Base-by-base conservation (phyloP, 2,797 vertebrate genomes). In the Octomys mimax region DNA sequence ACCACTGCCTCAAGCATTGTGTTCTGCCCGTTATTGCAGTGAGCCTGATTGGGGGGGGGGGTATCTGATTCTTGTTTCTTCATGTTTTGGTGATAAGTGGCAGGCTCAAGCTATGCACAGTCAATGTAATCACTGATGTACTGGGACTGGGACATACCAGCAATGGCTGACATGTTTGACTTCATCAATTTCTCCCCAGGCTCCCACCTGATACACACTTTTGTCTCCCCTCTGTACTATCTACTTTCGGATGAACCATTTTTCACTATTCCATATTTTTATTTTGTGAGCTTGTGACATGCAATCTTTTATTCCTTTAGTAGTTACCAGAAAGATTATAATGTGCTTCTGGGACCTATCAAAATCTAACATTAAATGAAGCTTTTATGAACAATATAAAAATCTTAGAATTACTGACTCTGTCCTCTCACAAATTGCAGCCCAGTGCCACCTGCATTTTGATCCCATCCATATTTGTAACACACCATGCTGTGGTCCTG, bases 341-440 rank as follows among this genome's bases (percentile, higher is more conserved):
- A 70, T 22, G 2, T 31, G 66, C 86, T 92, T 81, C 89, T 79
- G 24, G 87, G 68, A 71, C 80, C 88, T 81, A 59, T 26, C 83
- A 79, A 85, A 39, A 12, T 78, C 68, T 86, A 66, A 33, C 13
- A 36, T 36, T 54, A 92, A 88, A 78, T 61, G 54, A 88, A 22
- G 46, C 31, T 49, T 81, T 89, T 68, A 81, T 33, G 96, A 94
- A 81, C 24, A 73, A 90, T 16, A 54, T 68, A 79, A 54, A 92
- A 39, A 14, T 4, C 77, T 49, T 11, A 5, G 61, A 42, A 28
- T 6, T 31, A 73, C 42, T 61, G 73, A 39, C 49, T 42, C 71
- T 2, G 2, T 39, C 26, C 7, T 39, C 79, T 70, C 54, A 10
- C 82, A 36, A 36, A 77, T 11, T 31, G 5, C 4, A 57, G 31